Conservation (phyloP, 2,888 invertebrate genomes). For the Drosophila dives region DNA sequence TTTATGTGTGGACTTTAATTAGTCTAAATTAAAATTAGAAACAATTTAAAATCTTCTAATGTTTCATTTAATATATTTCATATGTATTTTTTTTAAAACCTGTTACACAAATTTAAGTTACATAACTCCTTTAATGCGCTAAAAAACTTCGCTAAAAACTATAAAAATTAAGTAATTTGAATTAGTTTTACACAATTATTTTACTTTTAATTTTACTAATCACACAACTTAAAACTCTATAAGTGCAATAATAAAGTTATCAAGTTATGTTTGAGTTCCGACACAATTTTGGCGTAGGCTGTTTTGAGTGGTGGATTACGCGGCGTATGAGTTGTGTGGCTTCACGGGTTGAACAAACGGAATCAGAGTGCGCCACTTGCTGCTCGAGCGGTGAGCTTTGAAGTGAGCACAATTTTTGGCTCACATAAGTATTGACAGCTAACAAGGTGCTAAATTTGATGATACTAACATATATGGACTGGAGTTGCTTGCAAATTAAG, state of each 20-base stretch:
- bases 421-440: slow-evolving; percentile 66
- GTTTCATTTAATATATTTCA: no score
- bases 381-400: slow-evolving; percentile 62
- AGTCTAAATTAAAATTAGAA: neutral
- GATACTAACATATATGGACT: slow-evolving; percentile 49
- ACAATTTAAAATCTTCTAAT: no score
- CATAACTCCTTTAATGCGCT: no score
- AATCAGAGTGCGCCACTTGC: slow-evolving; percentile 57
- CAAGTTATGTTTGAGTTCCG: slow-evolving; percentile 2
- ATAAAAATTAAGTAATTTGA: no score
- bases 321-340: slow-evolving; percentile 65
- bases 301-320: slow-evolving; percentile 43
- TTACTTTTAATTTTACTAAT: neutral
- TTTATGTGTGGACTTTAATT: neutral
- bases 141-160: no score
- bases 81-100: no score
- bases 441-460: slow-evolving; percentile 75
- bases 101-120: no score
- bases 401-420: slow-evolving; percentile 60
- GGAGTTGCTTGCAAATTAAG: slow-evolving; percentile 54
- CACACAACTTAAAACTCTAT: slow-evolving; percentile 8
- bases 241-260: slow-evolving; percentile 30
- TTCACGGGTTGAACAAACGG: slow-evolving; percentile 59
- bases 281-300: slow-evolving; percentile 35
- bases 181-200: neutral